Conservation (phyloP, 92 coral and sea anemone species). For the Palythoa caribaeorum region DNA sequence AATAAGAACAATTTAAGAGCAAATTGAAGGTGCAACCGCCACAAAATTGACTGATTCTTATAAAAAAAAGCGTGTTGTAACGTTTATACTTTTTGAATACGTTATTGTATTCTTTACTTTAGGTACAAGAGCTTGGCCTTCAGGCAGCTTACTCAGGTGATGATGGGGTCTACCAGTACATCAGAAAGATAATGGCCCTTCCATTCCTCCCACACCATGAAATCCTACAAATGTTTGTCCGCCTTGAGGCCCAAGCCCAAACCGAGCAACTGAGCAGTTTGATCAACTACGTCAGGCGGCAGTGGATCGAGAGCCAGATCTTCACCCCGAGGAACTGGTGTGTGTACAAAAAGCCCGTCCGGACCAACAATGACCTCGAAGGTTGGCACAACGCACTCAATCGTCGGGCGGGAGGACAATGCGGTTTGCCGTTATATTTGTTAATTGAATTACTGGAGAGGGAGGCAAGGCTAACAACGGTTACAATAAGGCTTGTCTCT, state of each 20-base stretch:
- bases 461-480: constrained; percentile 21
- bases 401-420: constrained; percentile 32
- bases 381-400: constrained; percentile 20
- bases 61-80: too few species aligned
- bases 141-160: neutral
- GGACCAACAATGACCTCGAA: constrained; percentile 35
- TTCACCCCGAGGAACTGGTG: constrained; percentile 33
- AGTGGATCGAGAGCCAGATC: constrained; percentile 6
- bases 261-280: neutral
- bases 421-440: neutral
- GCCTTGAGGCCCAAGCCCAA: neutral
- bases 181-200: constrained; percentile 31
- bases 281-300: neutral
- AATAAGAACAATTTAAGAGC: too few species aligned
- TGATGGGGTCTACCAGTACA: neutral
- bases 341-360: constrained; percentile 5
- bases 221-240: neutral
- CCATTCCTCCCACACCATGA: constrained; percentile 22
- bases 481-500: constrained; percentile 38
- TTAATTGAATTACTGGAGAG: constrained; percentile 12
- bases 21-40: too few species aligned
- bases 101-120: neutral
- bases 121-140: constrained; percentile 36
- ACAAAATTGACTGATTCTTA: too few species aligned
- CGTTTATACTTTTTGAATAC: too few species aligned